phyloP scores from a whole-genome alignment of 2,797 vertebrate species.

The Paratrypauchen microcephalus region DNA sequence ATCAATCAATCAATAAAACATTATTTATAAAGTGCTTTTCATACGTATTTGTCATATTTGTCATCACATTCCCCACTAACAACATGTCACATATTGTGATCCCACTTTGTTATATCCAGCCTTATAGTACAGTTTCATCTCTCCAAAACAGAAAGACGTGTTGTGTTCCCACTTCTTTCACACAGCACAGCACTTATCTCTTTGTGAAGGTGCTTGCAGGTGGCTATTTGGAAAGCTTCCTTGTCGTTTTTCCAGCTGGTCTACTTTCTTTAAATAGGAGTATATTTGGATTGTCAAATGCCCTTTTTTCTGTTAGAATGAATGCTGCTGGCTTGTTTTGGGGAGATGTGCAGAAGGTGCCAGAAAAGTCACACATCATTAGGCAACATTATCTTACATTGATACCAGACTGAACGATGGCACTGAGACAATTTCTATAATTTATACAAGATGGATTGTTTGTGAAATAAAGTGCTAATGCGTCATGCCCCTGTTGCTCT shows the following conservation, averaged over 20 bases:
- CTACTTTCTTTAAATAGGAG: slow-evolving; percentile 20
- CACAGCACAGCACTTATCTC: slow-evolving; percentile 29
- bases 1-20: too few species aligned
- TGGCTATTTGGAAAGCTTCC: slow-evolving; percentile 21
- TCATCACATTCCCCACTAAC: slow-evolving; percentile 24
- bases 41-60: too few species aligned
- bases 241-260: slow-evolving; percentile 24
- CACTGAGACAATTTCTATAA: slow-evolving; percentile 23
- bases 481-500: slow-evolving; percentile 6
- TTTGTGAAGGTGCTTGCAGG: slow-evolving; percentile 22
- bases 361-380: slow-evolving; percentile 22
- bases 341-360: slow-evolving; percentile 16
- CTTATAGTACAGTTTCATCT: slow-evolving; percentile 19
- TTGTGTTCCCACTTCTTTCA: slow-evolving; percentile 11
- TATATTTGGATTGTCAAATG: slow-evolving; percentile 16
- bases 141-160: slow-evolving; percentile 15
- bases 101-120: slow-evolving; percentile 10
- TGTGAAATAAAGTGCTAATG: slow-evolving; percentile 9
- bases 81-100: slow-evolving; percentile 12
- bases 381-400: slow-evolving; percentile 23
- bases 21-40: too few species aligned
- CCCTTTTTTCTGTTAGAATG: slow-evolving; percentile 9
- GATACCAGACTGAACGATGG: slow-evolving; percentile 20
- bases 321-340: slow-evolving; percentile 15
- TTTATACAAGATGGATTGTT: slow-evolving; percentile 11